Evolutionary conservation across 2,888 invertebrate species (phyloP).

Genomic region (Trissolcus japonicus): DNA sequence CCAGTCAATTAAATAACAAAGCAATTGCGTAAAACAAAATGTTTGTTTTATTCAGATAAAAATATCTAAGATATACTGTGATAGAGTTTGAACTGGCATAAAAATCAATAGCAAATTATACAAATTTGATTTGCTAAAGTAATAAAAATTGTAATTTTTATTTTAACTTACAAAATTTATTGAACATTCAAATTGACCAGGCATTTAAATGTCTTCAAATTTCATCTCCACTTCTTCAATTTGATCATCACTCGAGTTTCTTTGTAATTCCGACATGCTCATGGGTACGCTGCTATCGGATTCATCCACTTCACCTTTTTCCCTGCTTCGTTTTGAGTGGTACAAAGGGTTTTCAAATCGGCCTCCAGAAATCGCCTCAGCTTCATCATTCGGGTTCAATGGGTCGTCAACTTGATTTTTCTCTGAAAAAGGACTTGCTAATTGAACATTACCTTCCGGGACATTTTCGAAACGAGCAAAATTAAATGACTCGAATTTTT

Average conservation of each 20-base stretch:
- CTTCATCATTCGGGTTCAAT: slow-evolving; percentile 29
- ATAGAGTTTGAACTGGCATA: too few relatives aligned
- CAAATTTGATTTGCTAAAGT: too few relatives aligned
- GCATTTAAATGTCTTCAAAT: slow-evolving; percentile 33
- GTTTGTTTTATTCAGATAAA: neutral
- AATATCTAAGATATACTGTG: too few relatives aligned
- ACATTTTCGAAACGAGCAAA: slow-evolving; percentile 74
- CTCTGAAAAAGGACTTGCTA: slow-evolving; percentile 55
- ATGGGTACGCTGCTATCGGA: slow-evolving; percentile 60
- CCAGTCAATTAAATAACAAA: neutral
- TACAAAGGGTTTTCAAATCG: slow-evolving; percentile 73
- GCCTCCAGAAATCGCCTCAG: slow-evolving; percentile 55
- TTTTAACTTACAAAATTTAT: too few relatives aligned
- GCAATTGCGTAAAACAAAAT: too few relatives aligned
- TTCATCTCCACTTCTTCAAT: slow-evolving; percentile 63
- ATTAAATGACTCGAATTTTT: slow-evolving; percentile 62
- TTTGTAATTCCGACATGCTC: slow-evolving; percentile 63
- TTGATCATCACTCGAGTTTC: slow-evolving; percentile 49
- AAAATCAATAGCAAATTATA: too few relatives aligned
- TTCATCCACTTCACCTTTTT: slow-evolving; percentile 22
- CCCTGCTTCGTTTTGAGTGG: slow-evolving; percentile 62
- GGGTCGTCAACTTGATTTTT: slow-evolving; percentile 12
- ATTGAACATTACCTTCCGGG: slow-evolving; percentile 68
- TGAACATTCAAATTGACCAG: too few relatives aligned
- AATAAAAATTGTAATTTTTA: too few relatives aligned